phyloP scores from a whole-genome alignment of 1,140 invertebrate genomes.

The Drosophila nikananu region DNA sequence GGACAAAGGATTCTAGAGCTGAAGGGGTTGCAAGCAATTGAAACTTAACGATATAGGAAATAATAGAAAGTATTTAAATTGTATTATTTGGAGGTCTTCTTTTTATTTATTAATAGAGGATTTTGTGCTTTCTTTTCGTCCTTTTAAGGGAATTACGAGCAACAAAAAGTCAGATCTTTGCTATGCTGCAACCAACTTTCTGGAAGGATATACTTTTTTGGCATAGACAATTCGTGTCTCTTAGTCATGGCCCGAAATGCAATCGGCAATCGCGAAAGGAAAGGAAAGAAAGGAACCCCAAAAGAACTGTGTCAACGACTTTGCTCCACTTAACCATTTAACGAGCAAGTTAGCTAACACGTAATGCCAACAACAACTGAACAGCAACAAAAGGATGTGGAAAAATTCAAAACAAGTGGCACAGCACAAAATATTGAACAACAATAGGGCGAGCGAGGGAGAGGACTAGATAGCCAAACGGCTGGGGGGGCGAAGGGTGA shows the following conservation, averaged over 20 bases:
- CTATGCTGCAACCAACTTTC: neutral
- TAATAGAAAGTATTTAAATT: neutral
- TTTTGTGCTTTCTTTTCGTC: neutral
- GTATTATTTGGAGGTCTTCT: neutral
- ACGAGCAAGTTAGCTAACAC: slow-evolving; percentile 80
- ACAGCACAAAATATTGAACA: slow-evolving; percentile 81
- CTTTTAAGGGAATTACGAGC: neutral
- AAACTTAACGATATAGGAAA: neutral
- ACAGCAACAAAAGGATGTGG: slow-evolving; percentile 61
- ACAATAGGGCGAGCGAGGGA: slow-evolving; percentile 49
- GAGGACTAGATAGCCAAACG: neutral
- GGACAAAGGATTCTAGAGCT: neutral
- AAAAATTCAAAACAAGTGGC: slow-evolving; percentile 80
- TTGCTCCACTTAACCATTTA: slow-evolving; percentile 83
- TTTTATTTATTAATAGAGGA: no score
- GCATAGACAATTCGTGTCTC: slow-evolving; percentile 37
- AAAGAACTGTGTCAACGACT: slow-evolving; percentile 80
- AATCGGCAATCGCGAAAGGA: slow-evolving; percentile 30
- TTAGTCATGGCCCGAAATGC: slow-evolving; percentile 69
- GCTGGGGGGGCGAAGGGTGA: neutral
- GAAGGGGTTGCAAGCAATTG: neutral
- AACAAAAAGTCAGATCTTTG: neutral
- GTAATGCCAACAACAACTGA: slow-evolving; percentile 67
- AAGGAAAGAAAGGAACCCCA: slow-evolving; percentile 34
- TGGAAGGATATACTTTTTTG: slow-evolving; percentile 24